phyloP scores from a whole-genome alignment of 2,113 vertebrate species.

The Lipophrys pholis region DNA sequence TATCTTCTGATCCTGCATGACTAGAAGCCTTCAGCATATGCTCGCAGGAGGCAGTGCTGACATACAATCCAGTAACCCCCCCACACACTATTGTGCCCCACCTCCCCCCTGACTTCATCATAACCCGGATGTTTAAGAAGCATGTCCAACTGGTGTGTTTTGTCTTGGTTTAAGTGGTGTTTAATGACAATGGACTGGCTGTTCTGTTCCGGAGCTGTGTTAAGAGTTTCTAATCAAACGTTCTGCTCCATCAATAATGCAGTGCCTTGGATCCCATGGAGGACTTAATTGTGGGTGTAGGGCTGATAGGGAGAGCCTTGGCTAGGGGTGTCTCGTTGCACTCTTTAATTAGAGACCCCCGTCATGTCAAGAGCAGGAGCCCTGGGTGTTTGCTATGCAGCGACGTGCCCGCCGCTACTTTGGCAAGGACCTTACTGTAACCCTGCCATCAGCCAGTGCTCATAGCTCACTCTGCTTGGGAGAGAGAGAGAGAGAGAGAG shows the following conservation, averaged over 20 bases:
- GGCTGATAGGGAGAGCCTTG: conserved; percentile 72
- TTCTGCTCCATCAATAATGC: conserved; percentile 83
- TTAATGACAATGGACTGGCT: conserved; percentile 80
- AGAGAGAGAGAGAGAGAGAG: conserved; percentile 6
- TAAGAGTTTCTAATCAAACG: conserved; percentile 82
- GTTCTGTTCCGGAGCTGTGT: conserved; percentile 75
- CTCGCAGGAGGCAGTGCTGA: conserved; percentile 47
- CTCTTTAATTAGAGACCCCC: conserved; percentile 81
- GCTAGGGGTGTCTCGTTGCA: conserved; percentile 73
- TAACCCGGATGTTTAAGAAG: conserved; percentile 76
- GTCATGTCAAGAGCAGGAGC: conserved; percentile 68
- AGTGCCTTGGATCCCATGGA: conserved; percentile 72
- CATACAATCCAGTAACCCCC: conserved; percentile 58
- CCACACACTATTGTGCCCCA: background rate
- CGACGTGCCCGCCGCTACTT: conserved; percentile 57
- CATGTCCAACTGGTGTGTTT: conserved; percentile 79
- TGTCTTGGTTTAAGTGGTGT: conserved; percentile 82
- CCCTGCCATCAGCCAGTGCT: conserved; percentile 57
- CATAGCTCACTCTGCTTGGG: conserved; percentile 32
- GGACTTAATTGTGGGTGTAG: conserved; percentile 78
- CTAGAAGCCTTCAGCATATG: conserved; percentile 51
- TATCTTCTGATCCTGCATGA: conserved; percentile 39
- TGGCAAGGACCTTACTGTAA: conserved; percentile 67
- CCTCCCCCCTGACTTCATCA: conserved; percentile 51
- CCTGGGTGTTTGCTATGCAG: conserved; percentile 71